phyloP scores from a whole-genome alignment of 1,140 invertebrate genomes.

The Choristoneura fumiferana region DNA sequence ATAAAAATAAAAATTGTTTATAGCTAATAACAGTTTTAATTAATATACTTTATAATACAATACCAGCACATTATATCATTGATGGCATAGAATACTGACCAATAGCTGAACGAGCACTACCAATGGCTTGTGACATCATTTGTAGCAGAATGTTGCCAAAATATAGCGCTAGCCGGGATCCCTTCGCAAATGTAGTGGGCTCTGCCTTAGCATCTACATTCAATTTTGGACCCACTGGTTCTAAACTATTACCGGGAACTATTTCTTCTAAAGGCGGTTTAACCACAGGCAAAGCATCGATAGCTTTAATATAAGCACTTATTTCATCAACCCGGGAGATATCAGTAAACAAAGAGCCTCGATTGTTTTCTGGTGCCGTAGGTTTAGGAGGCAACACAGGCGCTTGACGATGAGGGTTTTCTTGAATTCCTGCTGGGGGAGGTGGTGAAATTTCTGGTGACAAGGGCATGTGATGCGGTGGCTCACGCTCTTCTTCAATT shows the following conservation, averaged over 20 bases:
- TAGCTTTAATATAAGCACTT: constrained; percentile 1
- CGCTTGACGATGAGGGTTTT: too few relatives aligned
- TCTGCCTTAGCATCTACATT: background rate
- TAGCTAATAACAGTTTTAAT: background rate
- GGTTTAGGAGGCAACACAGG: too few relatives aligned
- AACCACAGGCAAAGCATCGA: constrained; percentile 14
- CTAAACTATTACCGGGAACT: constrained; percentile 3
- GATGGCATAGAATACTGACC: constrained; percentile 16
- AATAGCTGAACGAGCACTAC: constrained; percentile 28
- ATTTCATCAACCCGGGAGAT: background rate
- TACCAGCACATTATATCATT: too few relatives aligned
- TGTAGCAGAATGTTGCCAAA: constrained; percentile 34
- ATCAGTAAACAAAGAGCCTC: background rate
- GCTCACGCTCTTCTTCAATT: background rate
- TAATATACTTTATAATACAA: too few relatives aligned
- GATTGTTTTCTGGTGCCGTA: constrained; percentile 2
- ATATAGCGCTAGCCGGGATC: constrained; percentile 27
- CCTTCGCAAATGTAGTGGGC: constrained; percentile 15
- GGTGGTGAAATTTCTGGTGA: constrained; percentile 4
- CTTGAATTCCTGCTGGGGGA: too few relatives aligned
- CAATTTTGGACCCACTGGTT: background rate
- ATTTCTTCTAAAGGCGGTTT: background rate
- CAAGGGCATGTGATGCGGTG: constrained; percentile 16
- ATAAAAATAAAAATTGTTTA: too few relatives aligned
- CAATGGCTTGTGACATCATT: constrained; percentile 30